Percentiles rank a stretch among this genome's conserved stretches.
Evolutionary conservation across 2,888 invertebrate genomes (phyloP).

Genomic region (Melanargia galathea): DNA sequence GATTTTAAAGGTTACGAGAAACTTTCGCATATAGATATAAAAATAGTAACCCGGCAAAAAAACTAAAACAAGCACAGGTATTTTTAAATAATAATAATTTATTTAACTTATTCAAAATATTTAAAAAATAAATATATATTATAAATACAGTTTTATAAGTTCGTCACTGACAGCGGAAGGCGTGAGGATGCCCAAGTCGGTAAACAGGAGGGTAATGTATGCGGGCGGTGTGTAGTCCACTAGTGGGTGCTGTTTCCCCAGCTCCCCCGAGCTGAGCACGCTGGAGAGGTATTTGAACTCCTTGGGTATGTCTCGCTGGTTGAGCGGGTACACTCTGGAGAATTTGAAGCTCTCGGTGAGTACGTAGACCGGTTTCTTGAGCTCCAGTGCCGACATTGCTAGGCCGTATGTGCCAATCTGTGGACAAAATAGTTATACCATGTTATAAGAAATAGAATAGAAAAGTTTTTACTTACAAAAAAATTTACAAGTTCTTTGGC

Average conservation of each 20-base stretch:
- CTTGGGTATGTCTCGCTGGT: constrained; percentile 94
- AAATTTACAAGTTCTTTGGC: no score
- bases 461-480: no score
- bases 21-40: no score
- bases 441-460: no score
- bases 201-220: constrained; percentile 95
- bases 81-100: constrained; percentile 5
- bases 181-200: constrained; percentile 97
- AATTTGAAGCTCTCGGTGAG: constrained; percentile 99
- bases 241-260: constrained; percentile 89
- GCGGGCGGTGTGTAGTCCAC: constrained; percentile 99
- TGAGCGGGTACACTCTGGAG: constrained; percentile 94
- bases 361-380: constrained; percentile 98
- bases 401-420: constrained; percentile 93
- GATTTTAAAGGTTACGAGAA: neutral
- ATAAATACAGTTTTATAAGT: constrained; percentile 97
- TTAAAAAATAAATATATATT: constrained; percentile 43
- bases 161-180: constrained; percentile 99
- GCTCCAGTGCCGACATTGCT: constrained; percentile 91
- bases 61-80: no score
- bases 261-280: constrained; percentile 67
- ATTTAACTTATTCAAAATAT: constrained; percentile 20
- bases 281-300: constrained; percentile 88
- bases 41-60: no score
- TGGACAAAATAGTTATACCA: constrained; percentile 40